Evolutionary conservation across 2,797 vertebrate species (phyloP).

Genomic region (Mionectes olivaceus): DNA sequence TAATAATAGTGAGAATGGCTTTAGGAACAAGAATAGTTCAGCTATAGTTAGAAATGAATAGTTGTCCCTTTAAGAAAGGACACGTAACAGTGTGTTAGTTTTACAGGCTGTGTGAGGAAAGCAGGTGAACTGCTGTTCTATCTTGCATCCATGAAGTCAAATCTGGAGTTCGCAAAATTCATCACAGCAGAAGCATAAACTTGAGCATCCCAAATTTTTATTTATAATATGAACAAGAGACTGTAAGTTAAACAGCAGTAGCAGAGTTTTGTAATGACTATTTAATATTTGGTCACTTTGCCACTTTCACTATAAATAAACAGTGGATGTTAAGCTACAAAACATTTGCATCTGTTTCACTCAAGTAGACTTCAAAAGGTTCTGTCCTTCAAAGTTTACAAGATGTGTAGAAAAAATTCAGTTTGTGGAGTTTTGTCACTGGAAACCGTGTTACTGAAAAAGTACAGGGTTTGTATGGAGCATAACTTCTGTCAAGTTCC

Average conservation of each 20-base stretch:
- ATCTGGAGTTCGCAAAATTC: neutral
- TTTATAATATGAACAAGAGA: neutral
- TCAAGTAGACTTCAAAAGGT: neutral
- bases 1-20: neutral
- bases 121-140: fast-evolving
- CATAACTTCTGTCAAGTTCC: too few relatives aligned
- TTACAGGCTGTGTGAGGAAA: neutral
- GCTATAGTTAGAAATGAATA: neutral
- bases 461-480: too few relatives aligned
- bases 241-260: neutral
- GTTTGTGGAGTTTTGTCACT: neutral
- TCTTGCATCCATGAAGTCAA: neutral
- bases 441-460: too few relatives aligned
- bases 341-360: neutral
- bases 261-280: neutral
- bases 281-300: neutral
- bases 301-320: neutral
- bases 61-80: neutral
- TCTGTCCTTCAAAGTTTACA: neutral
- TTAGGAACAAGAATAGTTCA: neutral
- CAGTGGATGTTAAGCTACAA: neutral
- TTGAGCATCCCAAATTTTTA: neutral
- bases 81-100: neutral
- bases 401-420: neutral
- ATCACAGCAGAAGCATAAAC: neutral